These are phyloP conservation scores for Amiota communis DNA, from an alignment of 2,888 invertebrate genomes.

Conservation along the genomic window DNA sequence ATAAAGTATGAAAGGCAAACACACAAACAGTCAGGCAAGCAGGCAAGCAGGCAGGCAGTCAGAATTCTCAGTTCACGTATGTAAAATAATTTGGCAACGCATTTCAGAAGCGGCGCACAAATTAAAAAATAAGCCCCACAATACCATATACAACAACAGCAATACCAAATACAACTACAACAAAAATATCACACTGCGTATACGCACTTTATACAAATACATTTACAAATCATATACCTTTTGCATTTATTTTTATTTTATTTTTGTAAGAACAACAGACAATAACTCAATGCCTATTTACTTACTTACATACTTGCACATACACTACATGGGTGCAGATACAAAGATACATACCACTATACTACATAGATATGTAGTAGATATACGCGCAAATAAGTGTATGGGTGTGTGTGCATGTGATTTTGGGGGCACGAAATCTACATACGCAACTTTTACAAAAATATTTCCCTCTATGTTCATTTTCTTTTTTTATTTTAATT, in stretches of 20 bases:
- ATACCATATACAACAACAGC: conserved; percentile 33
- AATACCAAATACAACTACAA: conserved; percentile 42
- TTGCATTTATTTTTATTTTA: conserved; percentile 22
- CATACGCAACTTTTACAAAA: conserved; percentile 10
- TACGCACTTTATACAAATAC: conserved; percentile 51
- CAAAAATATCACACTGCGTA: conserved; percentile 30
- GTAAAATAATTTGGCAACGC: conserved; percentile 46
- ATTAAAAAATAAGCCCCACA: conserved; percentile 49
- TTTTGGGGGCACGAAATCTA: not conserved
- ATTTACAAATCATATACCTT: conserved; percentile 52
- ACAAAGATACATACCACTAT: too few species aligned
- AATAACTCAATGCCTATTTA: conserved; percentile 1
- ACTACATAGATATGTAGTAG: too few species aligned
- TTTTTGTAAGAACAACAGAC: conserved; percentile 3
- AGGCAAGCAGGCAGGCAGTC: too few species aligned
- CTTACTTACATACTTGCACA: conserved; percentile 9
- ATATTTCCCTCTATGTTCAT: not conserved
- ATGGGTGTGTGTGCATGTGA: not conserved
- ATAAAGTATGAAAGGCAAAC: too few species aligned
- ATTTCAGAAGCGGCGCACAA: conserved; percentile 38
- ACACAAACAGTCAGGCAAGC: too few species aligned
- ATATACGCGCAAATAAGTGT: conserved; percentile 27
- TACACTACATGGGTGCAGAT: not conserved
- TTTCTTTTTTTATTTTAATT: not conserved
- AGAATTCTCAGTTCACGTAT: conserved; percentile 7